A percentile compares a stretch with the other conserved stretches of the same genome.
Conservation (phyloP, 1,140 invertebrate genomes). For the Tetragonula clypearis region DNA sequence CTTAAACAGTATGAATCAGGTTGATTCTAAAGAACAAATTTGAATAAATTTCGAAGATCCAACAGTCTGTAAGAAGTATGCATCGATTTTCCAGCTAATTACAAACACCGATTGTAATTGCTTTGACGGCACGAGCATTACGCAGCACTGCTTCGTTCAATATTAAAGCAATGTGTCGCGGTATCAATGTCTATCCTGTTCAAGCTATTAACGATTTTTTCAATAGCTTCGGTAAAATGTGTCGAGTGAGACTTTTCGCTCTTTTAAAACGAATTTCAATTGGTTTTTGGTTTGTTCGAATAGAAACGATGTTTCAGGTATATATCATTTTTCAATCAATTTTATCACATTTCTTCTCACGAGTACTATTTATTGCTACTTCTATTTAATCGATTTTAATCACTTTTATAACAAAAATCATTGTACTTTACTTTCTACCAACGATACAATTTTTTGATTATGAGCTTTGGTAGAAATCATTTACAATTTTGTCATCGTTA, state of each 20-base stretch:
- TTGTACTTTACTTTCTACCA: background rate
- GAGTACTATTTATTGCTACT: background rate
- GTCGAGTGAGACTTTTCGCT: background rate
- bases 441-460: background rate
- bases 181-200: slow-evolving; percentile 13
- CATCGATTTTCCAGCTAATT: slow-evolving; percentile 32
- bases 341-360: background rate
- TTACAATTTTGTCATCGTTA: background rate
- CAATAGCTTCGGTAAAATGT: slow-evolving; percentile 17
- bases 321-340: slow-evolving; percentile 1
- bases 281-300: background rate
- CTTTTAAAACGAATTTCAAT: slow-evolving; percentile 10
- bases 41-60: background rate
- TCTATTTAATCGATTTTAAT: background rate
- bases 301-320: background rate
- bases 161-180: slow-evolving; percentile 35
- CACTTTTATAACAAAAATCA: background rate
- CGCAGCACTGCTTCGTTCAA: slow-evolving; percentile 1
- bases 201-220: slow-evolving; percentile 4
- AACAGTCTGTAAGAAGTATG: background rate
- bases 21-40: background rate
- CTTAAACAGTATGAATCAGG: too few species aligned
- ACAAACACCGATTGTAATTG: too few species aligned
- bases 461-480: background rate
- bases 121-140: slow-evolving; percentile 20